Conservation (phyloP, 35 echinoderm and acorn worm genomes). For the Amphiura filiformis region DNA sequence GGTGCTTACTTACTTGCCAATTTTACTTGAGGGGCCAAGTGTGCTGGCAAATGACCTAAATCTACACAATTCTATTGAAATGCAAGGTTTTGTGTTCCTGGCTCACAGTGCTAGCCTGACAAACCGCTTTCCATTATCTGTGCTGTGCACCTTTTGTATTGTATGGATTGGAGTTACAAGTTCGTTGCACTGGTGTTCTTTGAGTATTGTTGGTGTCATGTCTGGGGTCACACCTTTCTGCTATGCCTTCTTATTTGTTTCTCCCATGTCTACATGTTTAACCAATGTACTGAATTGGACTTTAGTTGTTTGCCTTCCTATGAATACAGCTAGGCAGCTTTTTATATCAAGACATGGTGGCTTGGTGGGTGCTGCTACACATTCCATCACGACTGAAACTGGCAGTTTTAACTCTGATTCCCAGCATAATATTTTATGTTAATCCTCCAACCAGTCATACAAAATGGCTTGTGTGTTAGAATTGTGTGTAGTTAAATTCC, state of each 20-base stretch:
- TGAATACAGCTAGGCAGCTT: too few relatives aligned
- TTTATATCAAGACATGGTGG: too few relatives aligned
- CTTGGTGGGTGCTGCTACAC: too few relatives aligned
- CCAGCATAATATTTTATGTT: too few relatives aligned
- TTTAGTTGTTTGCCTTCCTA: background rate
- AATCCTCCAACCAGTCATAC: too few relatives aligned
- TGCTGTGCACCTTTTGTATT: background rate
- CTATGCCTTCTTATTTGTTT: background rate
- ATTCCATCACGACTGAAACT: too few relatives aligned
- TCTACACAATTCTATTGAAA: constrained; percentile 9
- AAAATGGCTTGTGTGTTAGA: too few relatives aligned
- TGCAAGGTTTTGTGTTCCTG: background rate
- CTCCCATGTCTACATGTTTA: background rate
- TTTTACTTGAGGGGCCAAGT: background rate
- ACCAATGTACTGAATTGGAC: background rate
- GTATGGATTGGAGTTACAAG: background rate
- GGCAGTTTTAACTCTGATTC: too few relatives aligned
- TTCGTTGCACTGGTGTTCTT: background rate
- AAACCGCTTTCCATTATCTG: background rate
- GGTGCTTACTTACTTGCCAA: background rate
- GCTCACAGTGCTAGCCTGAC: background rate
- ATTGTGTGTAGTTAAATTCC: too few relatives aligned
- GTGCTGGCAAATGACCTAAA: background rate
- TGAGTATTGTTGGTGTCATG: background rate
- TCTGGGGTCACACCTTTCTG: background rate